A percentile compares a stretch with the other conserved stretches of the same genome.
Evolutionary conservation across 2,888 invertebrate species (phyloP).

Genomic region (Polylopha cassiicola): DNA sequence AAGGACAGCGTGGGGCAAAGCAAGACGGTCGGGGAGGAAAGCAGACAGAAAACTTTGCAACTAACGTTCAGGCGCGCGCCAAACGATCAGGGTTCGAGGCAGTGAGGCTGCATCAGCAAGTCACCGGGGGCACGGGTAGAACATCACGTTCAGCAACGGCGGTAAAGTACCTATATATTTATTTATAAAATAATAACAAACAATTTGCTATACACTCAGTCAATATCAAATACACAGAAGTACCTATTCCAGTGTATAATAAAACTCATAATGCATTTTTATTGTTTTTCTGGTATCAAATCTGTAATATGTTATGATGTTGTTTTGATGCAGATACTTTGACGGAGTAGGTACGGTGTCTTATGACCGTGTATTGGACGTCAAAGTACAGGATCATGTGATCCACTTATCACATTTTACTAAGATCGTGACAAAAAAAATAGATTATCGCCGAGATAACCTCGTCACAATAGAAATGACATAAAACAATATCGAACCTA

Average conservation of each 20-base stretch:
- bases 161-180: conserved; percentile 35
- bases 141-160: conserved; percentile 67
- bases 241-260: too few relatives aligned
- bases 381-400: conserved; percentile 39
- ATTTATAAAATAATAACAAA: neutral
- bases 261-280: too few relatives aligned
- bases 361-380: conserved; percentile 4
- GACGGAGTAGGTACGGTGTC: neutral
- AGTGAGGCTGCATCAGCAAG: conserved; percentile 61
- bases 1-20: conserved; percentile 26
- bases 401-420: conserved; percentile 56
- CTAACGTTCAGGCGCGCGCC: conserved; percentile 33
- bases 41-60: conserved; percentile 15
- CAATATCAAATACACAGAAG: neutral
- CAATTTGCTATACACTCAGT: neutral
- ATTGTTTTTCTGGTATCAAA: too few relatives aligned
- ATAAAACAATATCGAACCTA: conserved; percentile 4
- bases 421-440: conserved; percentile 52
- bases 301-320: too few relatives aligned
- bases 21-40: conserved; percentile 24
- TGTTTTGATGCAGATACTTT: conserved; percentile 6
- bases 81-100: conserved; percentile 69
- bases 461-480: neutral
- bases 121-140: conserved; percentile 64
- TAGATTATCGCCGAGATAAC: conserved; percentile 42